Evolutionary conservation across 1,140 invertebrate genomes (phyloP).

Genomic region (Leguminivora glycinivorella): DNA sequence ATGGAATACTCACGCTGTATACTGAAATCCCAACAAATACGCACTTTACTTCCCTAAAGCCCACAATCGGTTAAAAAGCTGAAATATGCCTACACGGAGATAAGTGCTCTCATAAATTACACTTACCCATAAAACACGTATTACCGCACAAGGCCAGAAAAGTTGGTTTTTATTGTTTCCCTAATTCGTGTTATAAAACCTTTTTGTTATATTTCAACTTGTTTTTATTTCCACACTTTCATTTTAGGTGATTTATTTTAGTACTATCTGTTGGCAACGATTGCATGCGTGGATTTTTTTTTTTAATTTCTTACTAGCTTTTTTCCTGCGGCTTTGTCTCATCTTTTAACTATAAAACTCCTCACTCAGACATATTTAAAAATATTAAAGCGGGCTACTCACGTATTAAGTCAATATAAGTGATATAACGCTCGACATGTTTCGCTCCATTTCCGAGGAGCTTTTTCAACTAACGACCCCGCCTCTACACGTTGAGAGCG

Average conservation of each 20-base stretch:
- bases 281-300: too few relatives aligned
- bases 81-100: constrained; percentile 2
- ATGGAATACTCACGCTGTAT: too few relatives aligned
- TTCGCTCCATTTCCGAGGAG: too few relatives aligned
- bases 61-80: not conserved
- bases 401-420: too few relatives aligned
- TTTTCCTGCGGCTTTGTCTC: too few relatives aligned
- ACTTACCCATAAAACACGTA: constrained; percentile 8
- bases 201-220: not conserved
- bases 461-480: too few relatives aligned
- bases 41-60: not conserved
- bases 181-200: not conserved
- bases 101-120: not conserved
- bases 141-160: constrained; percentile 2
- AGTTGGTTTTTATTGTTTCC: constrained; percentile 9
- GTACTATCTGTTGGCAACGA: not conserved
- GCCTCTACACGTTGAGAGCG: too few relatives aligned
- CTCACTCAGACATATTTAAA: too few relatives aligned
- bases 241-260: not conserved
- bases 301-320: too few relatives aligned
- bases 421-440: too few relatives aligned
- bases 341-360: too few relatives aligned
- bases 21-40: not conserved
- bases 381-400: too few relatives aligned
- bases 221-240: not conserved